Evolutionary conservation across 2,113 vertebrate species (phyloP).

Genomic region (Upupa epops): DNA sequence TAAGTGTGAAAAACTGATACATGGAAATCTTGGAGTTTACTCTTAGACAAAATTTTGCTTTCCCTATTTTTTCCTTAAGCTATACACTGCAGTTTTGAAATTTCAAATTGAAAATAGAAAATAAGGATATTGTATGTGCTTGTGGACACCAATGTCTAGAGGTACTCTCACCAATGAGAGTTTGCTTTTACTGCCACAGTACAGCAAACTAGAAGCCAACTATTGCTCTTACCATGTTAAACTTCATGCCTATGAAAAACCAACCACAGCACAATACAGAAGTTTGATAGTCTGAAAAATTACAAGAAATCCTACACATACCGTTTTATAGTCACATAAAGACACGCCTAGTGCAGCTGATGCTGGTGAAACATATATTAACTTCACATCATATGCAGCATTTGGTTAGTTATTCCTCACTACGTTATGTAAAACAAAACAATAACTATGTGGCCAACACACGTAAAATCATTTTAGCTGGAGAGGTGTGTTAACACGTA

Average conservation of each 20-base stretch:
- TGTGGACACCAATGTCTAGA: neutral
- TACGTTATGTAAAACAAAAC: neutral
- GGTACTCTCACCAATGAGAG: neutral
- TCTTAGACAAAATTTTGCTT: neutral
- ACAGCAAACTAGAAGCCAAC: neutral
- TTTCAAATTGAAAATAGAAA: neutral
- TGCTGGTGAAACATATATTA: neutral
- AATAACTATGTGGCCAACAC: neutral
- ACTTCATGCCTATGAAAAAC: neutral
- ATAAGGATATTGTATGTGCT: neutral
- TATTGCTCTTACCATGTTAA: neutral
- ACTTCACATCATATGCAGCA: neutral
- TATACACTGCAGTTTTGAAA: neutral
- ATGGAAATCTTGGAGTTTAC: neutral
- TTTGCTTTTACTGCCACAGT: neutral
- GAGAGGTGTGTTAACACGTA: slow-evolving; percentile 5
- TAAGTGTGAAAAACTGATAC: neutral
- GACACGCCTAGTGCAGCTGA: neutral
- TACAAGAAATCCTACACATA: neutral
- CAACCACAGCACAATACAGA: neutral
- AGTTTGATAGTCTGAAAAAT: neutral
- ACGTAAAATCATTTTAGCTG: fast-evolving
- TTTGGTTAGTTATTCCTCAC: neutral
- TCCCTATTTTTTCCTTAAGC: neutral
- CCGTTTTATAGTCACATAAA: neutral